phyloP scores from a whole-genome alignment of 2,888 invertebrate genomes.

The Hydroisotoma schaefferi region DNA sequence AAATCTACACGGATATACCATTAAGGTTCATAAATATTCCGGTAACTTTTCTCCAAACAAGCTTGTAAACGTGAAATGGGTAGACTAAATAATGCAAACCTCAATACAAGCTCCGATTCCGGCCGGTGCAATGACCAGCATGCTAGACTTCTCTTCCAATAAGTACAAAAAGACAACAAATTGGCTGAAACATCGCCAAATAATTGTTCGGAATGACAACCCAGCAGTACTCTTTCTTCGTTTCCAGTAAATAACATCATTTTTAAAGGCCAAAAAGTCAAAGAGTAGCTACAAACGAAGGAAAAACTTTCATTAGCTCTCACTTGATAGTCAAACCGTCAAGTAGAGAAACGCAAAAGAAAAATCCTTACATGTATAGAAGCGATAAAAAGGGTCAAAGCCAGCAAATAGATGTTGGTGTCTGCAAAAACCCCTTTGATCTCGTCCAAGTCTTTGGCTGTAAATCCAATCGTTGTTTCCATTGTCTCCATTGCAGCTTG shows the following conservation, averaged over 20 bases:
- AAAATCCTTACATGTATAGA: constrained; percentile 79
- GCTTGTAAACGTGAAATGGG: not conserved
- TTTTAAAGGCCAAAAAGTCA: constrained; percentile 96
- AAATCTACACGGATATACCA: constrained; percentile 51
- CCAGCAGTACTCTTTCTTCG: constrained; percentile 73
- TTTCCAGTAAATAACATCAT: constrained; percentile 94
- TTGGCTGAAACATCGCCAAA: constrained; percentile 94
- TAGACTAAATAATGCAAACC: constrained; percentile 58
- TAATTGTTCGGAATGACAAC: constrained; percentile 78
- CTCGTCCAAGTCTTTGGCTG: constrained; percentile 91
- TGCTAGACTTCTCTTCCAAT: constrained; percentile 84
- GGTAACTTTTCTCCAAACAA: not conserved
- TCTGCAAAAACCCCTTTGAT: constrained; percentile 94
- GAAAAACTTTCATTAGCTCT: not conserved
- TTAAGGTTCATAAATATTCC: not conserved
- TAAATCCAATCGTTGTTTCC: constrained; percentile 72
- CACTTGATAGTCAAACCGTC: not conserved
- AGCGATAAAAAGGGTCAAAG: constrained; percentile 83
- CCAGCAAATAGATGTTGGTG: constrained; percentile 86
- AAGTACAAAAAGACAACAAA: constrained; percentile 86
- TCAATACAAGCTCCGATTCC: constrained; percentile 86
- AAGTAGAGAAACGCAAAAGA: not conserved
- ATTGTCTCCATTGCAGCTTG: constrained; percentile 70
- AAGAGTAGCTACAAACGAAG: constrained; percentile 72
- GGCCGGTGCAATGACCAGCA: constrained; percentile 80